Conservation (phyloP, 2,888 invertebrate species). For the Prosopocoilus inquinatus region DNA sequence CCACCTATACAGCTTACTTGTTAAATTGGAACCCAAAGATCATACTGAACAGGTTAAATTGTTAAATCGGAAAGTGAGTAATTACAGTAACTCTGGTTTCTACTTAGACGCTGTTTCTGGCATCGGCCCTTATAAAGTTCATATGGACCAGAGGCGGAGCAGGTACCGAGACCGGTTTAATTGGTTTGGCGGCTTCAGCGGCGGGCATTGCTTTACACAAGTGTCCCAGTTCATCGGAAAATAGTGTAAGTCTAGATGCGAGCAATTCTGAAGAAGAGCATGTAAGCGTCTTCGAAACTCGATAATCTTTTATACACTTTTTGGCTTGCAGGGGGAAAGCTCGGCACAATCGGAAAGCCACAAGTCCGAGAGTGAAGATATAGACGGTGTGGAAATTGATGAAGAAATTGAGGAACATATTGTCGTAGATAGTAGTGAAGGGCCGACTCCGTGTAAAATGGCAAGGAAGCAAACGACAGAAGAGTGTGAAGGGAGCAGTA, state of each 20-base stretch:
- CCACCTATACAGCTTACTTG: slow-evolving; percentile 84
- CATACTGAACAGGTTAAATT: slow-evolving; percentile 80
- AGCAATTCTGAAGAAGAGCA: slow-evolving; percentile 79
- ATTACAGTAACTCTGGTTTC: neutral
- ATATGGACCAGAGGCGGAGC: slow-evolving; percentile 79
- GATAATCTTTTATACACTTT: slow-evolving; percentile 7
- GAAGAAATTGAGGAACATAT: slow-evolving; percentile 51
- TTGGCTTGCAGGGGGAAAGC: slow-evolving; percentile 57
- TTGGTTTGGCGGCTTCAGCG: slow-evolving; percentile 48
- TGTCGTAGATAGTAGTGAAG: slow-evolving; percentile 47
- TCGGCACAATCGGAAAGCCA: slow-evolving; percentile 57
- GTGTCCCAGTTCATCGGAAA: slow-evolving; percentile 70
- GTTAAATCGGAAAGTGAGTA: neutral
- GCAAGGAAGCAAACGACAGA: slow-evolving; percentile 42
- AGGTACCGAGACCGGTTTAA: slow-evolving; percentile 48
- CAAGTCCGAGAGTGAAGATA: slow-evolving; percentile 52
- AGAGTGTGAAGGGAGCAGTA: slow-evolving; percentile 41
- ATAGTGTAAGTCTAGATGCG: slow-evolving; percentile 74
- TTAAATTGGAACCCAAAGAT: slow-evolving; percentile 83
- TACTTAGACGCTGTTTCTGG: slow-evolving; percentile 79
- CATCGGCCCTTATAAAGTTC: slow-evolving; percentile 85
- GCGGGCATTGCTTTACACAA: slow-evolving; percentile 54
- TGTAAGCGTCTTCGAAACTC: slow-evolving; percentile 32
- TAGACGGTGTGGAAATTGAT: slow-evolving; percentile 50
- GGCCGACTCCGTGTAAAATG: slow-evolving; percentile 56